phyloP scores from a whole-genome alignment of 1,140 invertebrate genomes.

The Bombus balteatus region DNA sequence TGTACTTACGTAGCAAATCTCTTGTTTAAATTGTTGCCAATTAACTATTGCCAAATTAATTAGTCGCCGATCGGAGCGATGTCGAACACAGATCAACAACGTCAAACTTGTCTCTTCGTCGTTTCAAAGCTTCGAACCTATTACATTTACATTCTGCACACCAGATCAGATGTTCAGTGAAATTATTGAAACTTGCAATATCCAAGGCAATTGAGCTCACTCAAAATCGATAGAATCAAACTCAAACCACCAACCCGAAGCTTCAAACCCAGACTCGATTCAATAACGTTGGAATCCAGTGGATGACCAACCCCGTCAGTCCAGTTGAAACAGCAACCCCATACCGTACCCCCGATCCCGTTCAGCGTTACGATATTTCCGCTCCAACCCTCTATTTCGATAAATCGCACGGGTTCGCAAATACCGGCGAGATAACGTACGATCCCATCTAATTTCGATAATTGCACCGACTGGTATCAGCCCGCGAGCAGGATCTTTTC shows the following conservation, averaged over 20 bases:
- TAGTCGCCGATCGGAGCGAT: no score
- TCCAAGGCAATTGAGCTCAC: no score
- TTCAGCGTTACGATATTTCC: background rate
- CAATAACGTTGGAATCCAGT: background rate
- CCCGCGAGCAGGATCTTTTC: slow-evolving; percentile 14
- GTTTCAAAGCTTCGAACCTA: no score
- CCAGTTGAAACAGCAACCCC: slow-evolving; percentile 1
- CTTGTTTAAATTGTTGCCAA: no score
- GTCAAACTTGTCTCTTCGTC: no score
- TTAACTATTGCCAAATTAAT: no score
- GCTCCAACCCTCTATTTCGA: background rate
- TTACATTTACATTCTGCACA: no score
- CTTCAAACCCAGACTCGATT: background rate
- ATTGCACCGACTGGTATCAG: slow-evolving; percentile 29
- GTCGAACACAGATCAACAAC: no score
- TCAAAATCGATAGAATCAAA: background rate
- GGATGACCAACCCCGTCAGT: background rate
- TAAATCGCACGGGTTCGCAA: slow-evolving; percentile 18
- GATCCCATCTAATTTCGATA: slow-evolving; percentile 51
- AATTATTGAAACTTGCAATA: background rate
- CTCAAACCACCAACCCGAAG: background rate
- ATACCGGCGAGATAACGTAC: slow-evolving; percentile 27
- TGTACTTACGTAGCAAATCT: no score
- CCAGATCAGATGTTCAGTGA: background rate
- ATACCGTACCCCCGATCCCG: background rate